A percentile compares a stretch with the other conserved stretches of the same genome.
These are phyloP conservation scores for Cataglyphis cursor DNA, from an alignment of 2,888 invertebrate species.

Conservation along the genomic window DNA sequence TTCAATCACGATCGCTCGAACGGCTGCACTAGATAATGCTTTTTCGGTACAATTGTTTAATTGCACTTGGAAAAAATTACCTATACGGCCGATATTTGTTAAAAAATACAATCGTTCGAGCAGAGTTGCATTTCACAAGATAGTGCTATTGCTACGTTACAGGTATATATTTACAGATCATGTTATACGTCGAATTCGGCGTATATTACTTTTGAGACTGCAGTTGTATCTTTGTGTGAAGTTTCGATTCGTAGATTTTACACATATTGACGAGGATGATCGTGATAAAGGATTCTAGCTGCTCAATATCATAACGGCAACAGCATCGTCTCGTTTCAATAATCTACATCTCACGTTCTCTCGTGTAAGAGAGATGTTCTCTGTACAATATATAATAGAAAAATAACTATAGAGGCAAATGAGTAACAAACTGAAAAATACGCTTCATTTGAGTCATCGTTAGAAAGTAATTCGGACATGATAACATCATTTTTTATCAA, in stretches of 20 bases:
- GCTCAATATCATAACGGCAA: conserved; percentile 17
- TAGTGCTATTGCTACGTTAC: conserved; percentile 9
- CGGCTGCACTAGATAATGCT: background rate
- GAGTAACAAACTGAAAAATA: conserved; percentile 9
- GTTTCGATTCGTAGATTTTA: conserved; percentile 22
- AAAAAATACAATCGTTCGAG: conserved; percentile 40
- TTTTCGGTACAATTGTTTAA: conserved; percentile 35
- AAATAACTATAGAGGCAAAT: conserved; percentile 3
- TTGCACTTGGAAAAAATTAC: conserved; percentile 39
- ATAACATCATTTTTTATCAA: background rate
- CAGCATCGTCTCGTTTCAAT: conserved; percentile 9
- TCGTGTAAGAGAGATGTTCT: background rate
- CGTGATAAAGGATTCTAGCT: background rate
- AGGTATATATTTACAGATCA: conserved; percentile 49
- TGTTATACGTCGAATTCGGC: conserved; percentile 26
- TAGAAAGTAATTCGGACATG: background rate
- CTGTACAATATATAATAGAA: conserved; percentile 40
- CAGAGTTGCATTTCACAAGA: conserved; percentile 3
- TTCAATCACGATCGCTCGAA: conserved; percentile 32
- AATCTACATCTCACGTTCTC: conserved; percentile 17
- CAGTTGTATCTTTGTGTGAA: background rate
- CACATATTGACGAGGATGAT: conserved; percentile 25
- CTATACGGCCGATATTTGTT: conserved; percentile 8
- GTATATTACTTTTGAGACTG: background rate
- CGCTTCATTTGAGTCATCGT: background rate